phyloP scores from a whole-genome alignment of 2,113 vertebrate species.

The Megaceryle maxima region DNA sequence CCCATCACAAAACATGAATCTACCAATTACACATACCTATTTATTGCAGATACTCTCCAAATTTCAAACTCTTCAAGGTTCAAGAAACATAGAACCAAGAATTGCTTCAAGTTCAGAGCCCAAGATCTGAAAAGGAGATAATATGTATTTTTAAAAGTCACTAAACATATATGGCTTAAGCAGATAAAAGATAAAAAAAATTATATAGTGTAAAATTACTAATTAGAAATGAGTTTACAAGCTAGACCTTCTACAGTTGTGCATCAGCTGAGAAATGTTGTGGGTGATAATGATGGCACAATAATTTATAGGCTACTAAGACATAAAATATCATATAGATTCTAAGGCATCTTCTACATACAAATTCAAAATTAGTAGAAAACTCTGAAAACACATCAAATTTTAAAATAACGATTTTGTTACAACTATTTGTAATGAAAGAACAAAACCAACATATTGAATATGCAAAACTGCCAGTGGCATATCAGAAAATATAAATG shows the following conservation, averaged over 20 bases:
- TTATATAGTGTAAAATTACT: background rate
- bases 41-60: background rate
- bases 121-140: conserved; percentile 25
- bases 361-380: background rate
- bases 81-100: background rate
- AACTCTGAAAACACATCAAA: background rate
- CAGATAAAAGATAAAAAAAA: background rate
- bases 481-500: background rate
- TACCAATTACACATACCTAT: background rate
- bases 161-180: background rate
- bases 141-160: background rate
- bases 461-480: background rate
- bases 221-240: background rate
- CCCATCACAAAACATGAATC: background rate
- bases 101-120: background rate
- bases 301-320: background rate
- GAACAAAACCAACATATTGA: background rate
- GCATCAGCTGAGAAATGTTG: background rate
- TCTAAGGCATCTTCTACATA: background rate
- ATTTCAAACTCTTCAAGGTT: background rate
- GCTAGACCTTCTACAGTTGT: background rate
- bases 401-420: background rate
- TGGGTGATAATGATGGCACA: background rate
- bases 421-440: background rate
- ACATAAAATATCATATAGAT: background rate